A percentile compares a stretch with the other conserved stretches of the same genome.
Conservation (phyloP, 2,888 invertebrate genomes). For the Eristalinus aeneus region DNA sequence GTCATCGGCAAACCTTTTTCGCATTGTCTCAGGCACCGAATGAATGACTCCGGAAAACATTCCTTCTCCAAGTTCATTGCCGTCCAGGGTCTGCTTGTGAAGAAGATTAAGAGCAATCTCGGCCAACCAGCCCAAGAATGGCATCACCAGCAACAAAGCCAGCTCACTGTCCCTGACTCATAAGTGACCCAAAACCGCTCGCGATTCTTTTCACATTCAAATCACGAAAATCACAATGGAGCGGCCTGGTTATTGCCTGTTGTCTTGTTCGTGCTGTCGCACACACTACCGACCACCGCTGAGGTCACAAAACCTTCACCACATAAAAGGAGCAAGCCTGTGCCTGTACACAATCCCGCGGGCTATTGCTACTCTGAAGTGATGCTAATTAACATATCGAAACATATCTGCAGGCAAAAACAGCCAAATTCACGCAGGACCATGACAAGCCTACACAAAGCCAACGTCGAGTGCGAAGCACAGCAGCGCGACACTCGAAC, state of each 20-base stretch:
- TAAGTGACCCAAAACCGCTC: not conserved
- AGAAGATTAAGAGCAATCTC: not conserved
- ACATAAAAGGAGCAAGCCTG: conserved; percentile 7
- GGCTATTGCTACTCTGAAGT: conserved; percentile 7
- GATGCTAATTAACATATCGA: conserved; percentile 58
- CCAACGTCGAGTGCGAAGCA: not conserved
- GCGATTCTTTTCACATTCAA: conserved; percentile 21
- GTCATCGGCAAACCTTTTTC: no score
- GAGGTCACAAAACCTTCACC: conserved; percentile 48
- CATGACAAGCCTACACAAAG: not conserved
- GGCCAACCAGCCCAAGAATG: not conserved
- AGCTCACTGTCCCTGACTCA: not conserved
- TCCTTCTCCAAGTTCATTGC: not conserved
- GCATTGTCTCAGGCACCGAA: no score
- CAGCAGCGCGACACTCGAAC: not conserved
- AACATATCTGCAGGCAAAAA: conserved; percentile 38
- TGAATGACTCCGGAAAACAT: not conserved
- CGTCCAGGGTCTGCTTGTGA: not conserved
- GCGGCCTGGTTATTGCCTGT: not conserved
- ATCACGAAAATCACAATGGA: not conserved
- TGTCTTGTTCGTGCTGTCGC: conserved; percentile 14
- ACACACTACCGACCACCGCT: not conserved
- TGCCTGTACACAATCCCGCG: not conserved
- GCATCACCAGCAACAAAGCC: not conserved
- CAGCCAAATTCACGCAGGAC: conserved; percentile 13